phyloP scores from a whole-genome alignment of 1,140 invertebrate species.

The Aphaenogaster ashmeadi region DNA sequence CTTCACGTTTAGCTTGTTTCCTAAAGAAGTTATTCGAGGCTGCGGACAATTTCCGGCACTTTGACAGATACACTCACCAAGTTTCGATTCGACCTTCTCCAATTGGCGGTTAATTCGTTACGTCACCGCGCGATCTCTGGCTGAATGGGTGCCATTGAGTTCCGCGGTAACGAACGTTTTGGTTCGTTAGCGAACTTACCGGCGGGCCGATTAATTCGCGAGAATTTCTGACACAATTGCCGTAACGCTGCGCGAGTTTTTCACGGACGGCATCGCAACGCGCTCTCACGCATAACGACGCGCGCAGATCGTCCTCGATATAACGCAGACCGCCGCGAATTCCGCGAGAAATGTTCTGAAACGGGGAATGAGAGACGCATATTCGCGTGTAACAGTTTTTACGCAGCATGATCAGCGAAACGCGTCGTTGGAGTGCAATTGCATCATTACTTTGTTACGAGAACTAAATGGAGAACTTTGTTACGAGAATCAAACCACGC shows the following conservation, averaged over 20 bases:
- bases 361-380: slow-evolving; percentile 22
- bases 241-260: slow-evolving; percentile 23
- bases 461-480: slow-evolving; percentile 4
- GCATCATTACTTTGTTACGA: slow-evolving; percentile 45
- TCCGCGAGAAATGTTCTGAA: slow-evolving; percentile 50
- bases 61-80: slow-evolving; percentile 1
- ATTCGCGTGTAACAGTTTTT: slow-evolving; percentile 56
- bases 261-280: slow-evolving; percentile 16
- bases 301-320: slow-evolving; percentile 42
- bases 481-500: background rate
- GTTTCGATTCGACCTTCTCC: slow-evolving; percentile 50
- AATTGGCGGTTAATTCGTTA: slow-evolving; percentile 40
- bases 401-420: slow-evolving; percentile 50
- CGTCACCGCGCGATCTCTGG: slow-evolving; percentile 30
- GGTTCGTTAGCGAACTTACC: slow-evolving; percentile 61
- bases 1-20: background rate
- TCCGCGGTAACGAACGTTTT: slow-evolving; percentile 56
- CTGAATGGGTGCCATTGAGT: slow-evolving; percentile 52
- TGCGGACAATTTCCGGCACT: slow-evolving; percentile 24
- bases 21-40: slow-evolving; percentile 3
- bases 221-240: slow-evolving; percentile 60
- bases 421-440: slow-evolving; percentile 44
- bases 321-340: slow-evolving; percentile 25
- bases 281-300: slow-evolving; percentile 46
- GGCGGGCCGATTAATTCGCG: slow-evolving; percentile 44